These are phyloP conservation scores for Bombus picipes DNA, from an alignment of 1,140 invertebrate species.

Conservation along the genomic window DNA sequence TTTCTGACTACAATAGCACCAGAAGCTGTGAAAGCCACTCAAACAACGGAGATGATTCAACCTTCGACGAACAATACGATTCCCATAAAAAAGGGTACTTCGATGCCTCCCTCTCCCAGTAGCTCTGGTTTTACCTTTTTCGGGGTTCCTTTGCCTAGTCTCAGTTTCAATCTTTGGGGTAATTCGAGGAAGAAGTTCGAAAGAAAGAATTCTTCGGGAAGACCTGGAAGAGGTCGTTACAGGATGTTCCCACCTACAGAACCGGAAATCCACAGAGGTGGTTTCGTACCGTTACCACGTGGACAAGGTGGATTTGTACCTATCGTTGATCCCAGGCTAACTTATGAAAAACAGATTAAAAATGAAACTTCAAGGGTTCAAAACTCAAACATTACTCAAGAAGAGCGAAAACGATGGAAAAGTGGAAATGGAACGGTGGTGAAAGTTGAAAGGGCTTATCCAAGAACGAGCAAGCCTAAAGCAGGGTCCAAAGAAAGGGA, in stretches of 20 bases:
- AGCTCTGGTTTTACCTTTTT: constrained; percentile 91
- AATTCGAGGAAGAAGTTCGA: constrained; percentile 82
- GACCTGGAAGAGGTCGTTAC: constrained; percentile 73
- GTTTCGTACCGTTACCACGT: constrained; percentile 88
- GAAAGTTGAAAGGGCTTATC: constrained; percentile 70
- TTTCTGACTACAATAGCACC: constrained; percentile 11
- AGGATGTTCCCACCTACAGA: constrained; percentile 81
- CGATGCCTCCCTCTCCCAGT: constrained; percentile 75
- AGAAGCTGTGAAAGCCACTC: constrained; percentile 32
- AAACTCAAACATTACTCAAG: constrained; percentile 45
- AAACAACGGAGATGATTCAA: constrained; percentile 35
- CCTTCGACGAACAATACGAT: constrained; percentile 51
- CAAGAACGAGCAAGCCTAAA: constrained; percentile 49
- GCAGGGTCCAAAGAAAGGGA: constrained; percentile 47
- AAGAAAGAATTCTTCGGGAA: constrained; percentile 77
- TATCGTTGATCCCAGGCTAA: constrained; percentile 84
- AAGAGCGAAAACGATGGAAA: constrained; percentile 64
- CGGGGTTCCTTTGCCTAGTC: constrained; percentile 89
- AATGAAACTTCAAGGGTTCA: constrained; percentile 30
- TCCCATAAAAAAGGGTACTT: constrained; percentile 64
- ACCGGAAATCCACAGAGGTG: constrained; percentile 87
- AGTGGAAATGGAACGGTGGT: constrained; percentile 69
- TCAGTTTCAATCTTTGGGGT: constrained; percentile 87
- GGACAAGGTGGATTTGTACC: constrained; percentile 88
- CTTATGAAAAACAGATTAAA: constrained; percentile 44